phyloP scores from a whole-genome alignment of 2,888 invertebrate species.

The Hydrotaea cyrtoneurina region DNA sequence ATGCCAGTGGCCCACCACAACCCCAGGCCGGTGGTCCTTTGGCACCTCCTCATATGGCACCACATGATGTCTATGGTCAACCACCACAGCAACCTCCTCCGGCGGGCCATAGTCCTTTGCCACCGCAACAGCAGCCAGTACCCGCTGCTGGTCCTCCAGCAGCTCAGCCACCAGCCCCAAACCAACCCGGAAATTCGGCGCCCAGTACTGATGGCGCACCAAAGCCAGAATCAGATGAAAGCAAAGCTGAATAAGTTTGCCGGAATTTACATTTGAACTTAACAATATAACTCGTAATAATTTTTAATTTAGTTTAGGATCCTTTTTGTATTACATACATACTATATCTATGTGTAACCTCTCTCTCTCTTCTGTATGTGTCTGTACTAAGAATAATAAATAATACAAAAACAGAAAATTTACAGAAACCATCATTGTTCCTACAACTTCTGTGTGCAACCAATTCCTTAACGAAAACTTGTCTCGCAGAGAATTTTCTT shows the following conservation, averaged over 20 bases:
- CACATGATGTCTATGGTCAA: constrained; percentile 69
- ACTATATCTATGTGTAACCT: not conserved
- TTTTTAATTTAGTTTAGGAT: constrained; percentile 46
- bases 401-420: constrained; percentile 1
- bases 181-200: constrained; percentile 40
- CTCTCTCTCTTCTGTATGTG: constrained; percentile 13
- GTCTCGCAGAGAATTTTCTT: too few species aligned
- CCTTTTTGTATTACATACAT: constrained; percentile 40
- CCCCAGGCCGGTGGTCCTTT: constrained; percentile 67
- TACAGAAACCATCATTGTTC: too few species aligned
- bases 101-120: constrained; percentile 57
- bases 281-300: constrained; percentile 6
- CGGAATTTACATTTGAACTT: not conserved
- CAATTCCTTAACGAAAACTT: too few species aligned
- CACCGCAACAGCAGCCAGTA: constrained; percentile 63
- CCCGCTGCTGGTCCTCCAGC: constrained; percentile 63
- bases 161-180: constrained; percentile 64
- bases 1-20: constrained; percentile 52
- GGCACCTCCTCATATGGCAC: constrained; percentile 65
- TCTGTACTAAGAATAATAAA: constrained; percentile 18
- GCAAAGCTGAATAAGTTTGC: constrained; percentile 76
- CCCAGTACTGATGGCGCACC: constrained; percentile 67
- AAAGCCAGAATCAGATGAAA: constrained; percentile 78
- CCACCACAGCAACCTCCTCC: constrained; percentile 68
- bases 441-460: too few species aligned